A percentile compares a stretch with the other conserved stretches of the same genome.
Conservation (phyloP, 2,113 vertebrate genomes). For the Clinocottus analis region DNA sequence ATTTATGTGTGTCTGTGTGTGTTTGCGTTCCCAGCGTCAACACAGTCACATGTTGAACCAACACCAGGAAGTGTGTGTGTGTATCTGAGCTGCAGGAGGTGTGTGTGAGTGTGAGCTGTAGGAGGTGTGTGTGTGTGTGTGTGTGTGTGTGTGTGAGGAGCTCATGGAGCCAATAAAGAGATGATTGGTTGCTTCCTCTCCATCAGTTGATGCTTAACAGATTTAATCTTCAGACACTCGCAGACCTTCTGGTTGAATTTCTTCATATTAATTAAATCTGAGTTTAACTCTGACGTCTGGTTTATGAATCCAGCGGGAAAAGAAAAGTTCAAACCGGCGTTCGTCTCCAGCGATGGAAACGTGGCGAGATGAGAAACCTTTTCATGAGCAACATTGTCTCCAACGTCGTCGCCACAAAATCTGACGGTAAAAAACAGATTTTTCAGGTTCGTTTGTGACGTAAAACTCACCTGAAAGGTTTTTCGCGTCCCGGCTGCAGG, state of each 20-base stretch:
- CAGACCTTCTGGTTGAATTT: background rate
- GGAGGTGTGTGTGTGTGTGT: constrained; percentile 13
- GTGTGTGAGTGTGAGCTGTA: constrained; percentile 42
- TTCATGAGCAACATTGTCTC: too few relatives aligned
- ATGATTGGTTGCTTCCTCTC: constrained; percentile 54
- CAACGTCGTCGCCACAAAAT: too few relatives aligned
- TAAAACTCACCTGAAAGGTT: too few relatives aligned
- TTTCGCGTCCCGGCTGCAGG: too few relatives aligned
- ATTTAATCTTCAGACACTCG: constrained; percentile 7
- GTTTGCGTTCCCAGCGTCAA: constrained; percentile 43
- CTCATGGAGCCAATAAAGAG: constrained; percentile 55
- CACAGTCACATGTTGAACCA: constrained; percentile 26
- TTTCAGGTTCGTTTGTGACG: too few relatives aligned
- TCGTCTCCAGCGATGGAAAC: too few relatives aligned
- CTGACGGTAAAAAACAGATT: too few relatives aligned
- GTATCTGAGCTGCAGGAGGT: too few relatives aligned
- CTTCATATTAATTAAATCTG: background rate
- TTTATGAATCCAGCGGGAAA: background rate
- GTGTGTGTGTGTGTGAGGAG: constrained; percentile 56
- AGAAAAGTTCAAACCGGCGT: background rate
- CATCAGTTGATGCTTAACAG: constrained; percentile 29
- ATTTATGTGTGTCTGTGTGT: background rate
- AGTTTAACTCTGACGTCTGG: background rate
- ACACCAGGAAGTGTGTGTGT: background rate
- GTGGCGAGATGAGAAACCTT: too few relatives aligned